Conservation (phyloP, 2,113 vertebrate genomes). For the Syngnathus typhle region DNA sequence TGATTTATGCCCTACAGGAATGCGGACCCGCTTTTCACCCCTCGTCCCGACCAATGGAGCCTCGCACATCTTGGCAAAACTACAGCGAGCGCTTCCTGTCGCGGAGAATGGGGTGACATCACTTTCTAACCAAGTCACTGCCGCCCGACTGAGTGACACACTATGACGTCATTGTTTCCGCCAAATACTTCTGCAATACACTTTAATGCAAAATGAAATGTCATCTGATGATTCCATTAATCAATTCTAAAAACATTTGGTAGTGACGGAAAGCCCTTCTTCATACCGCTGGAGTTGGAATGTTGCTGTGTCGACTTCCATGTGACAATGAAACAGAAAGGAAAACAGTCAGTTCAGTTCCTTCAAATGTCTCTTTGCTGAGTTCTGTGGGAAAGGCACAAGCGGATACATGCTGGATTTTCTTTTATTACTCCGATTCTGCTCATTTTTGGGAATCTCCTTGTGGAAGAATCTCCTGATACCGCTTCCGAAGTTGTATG, state of each 20-base stretch:
- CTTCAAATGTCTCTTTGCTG: background rate
- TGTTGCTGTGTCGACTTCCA: background rate
- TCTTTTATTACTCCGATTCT: no score
- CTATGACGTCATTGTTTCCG: constrained; percentile 11
- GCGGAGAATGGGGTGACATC: constrained; percentile 58
- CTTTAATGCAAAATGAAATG: no score
- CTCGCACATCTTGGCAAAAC: constrained; percentile 31
- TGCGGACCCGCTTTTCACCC: background rate
- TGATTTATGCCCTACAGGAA: background rate
- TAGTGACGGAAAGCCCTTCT: no score
- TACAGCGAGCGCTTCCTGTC: constrained; percentile 42
- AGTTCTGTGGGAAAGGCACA: background rate
- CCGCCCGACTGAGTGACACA: constrained; percentile 44
- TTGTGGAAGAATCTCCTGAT: background rate
- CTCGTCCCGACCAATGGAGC: background rate
- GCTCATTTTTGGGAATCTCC: no score
- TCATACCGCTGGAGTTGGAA: background rate
- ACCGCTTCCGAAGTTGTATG: background rate
- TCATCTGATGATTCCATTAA: no score
- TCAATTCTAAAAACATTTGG: no score
- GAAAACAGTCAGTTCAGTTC: background rate
- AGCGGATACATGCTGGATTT: background rate
- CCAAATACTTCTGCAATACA: no score
- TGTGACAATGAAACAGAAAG: background rate
- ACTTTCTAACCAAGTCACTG: constrained; percentile 41